Percentiles rank a stretch among this genome's conserved stretches.
These are phyloP conservation scores for Paedocypris sp. DNA, from an alignment of 2,113 vertebrate genomes.

Conservation along the genomic window DNA sequence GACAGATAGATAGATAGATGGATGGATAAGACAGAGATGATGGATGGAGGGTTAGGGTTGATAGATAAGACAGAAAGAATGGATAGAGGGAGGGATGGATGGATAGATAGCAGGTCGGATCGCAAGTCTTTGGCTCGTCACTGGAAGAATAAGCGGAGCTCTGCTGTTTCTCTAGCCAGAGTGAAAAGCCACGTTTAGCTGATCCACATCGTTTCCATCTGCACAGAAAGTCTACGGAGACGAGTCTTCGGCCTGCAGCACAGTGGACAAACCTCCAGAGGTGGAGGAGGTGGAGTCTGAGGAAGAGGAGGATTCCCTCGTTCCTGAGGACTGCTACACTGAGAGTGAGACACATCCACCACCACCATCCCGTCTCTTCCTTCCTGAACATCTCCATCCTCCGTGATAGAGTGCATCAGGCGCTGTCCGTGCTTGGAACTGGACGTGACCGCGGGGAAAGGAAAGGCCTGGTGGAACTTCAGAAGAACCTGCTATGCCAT, in stretches of 20 bases:
- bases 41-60: no score
- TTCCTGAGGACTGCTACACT: constrained; percentile 72
- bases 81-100: no score
- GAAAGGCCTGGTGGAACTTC: constrained; percentile 74
- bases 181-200: no score
- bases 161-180: no score
- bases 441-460: constrained; percentile 64
- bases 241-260: constrained; percentile 67
- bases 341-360: constrained; percentile 55
- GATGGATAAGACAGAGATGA: no score
- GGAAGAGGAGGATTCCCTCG: constrained; percentile 46
- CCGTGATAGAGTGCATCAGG: constrained; percentile 73
- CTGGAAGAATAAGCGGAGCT: no score
- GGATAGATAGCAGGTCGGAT: no score
- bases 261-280: constrained; percentile 63
- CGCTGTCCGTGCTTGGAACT: constrained; percentile 72
- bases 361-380: no score
- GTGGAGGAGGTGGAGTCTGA: constrained; percentile 52
- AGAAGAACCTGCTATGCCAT: constrained; percentile 78
- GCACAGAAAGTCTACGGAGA: constrained; percentile 31
- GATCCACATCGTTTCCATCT: not conserved
- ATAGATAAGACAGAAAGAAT: no score
- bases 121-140: no score
- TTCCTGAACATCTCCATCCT: not conserved
- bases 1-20: no score